A percentile compares a stretch with the other conserved stretches of the same genome.
These are phyloP conservation scores for Sisor rabdophorus DNA, from an alignment of 2,113 vertebrate genomes.

Conservation along the genomic window DNA sequence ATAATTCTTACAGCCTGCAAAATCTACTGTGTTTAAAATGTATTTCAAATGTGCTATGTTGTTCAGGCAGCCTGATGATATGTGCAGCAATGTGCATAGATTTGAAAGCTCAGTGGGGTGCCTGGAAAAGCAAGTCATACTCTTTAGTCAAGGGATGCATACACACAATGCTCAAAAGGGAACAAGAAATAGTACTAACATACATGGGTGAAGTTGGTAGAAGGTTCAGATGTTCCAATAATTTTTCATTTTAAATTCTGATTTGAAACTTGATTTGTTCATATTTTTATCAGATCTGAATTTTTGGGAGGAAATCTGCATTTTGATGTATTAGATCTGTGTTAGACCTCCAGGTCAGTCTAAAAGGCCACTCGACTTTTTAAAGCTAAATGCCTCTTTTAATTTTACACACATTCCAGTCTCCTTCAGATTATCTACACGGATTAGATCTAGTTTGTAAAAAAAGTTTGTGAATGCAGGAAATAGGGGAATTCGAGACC, in stretches of 20 bases:
- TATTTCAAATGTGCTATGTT: neutral
- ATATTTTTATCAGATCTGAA: neutral
- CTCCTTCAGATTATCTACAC: constrained; percentile 63
- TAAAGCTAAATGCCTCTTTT: constrained; percentile 49
- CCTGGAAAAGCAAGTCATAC: neutral
- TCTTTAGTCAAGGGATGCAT: neutral
- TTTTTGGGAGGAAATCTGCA: neutral
- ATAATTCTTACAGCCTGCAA: neutral
- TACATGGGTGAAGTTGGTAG: no score
- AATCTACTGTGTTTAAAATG: neutral
- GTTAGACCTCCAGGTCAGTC: neutral
- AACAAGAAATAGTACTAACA: neutral
- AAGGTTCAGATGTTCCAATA: no score
- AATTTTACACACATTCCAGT: constrained; percentile 45
- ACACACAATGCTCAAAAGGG: neutral
- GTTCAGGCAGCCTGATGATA: neutral
- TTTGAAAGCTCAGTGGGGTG: constrained; percentile 10
- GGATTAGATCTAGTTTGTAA: constrained; percentile 18
- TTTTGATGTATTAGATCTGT: neutral
- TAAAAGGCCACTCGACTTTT: neutral
- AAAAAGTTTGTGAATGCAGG: constrained; percentile 48
- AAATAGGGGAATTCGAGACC: neutral
- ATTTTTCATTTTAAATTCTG: neutral
- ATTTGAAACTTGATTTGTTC: neutral
- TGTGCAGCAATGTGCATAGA: neutral